A percentile compares a stretch with the other conserved stretches of the same genome.
Conservation (phyloP, 2,113 vertebrate genomes). For the Emberiza fucata region DNA sequence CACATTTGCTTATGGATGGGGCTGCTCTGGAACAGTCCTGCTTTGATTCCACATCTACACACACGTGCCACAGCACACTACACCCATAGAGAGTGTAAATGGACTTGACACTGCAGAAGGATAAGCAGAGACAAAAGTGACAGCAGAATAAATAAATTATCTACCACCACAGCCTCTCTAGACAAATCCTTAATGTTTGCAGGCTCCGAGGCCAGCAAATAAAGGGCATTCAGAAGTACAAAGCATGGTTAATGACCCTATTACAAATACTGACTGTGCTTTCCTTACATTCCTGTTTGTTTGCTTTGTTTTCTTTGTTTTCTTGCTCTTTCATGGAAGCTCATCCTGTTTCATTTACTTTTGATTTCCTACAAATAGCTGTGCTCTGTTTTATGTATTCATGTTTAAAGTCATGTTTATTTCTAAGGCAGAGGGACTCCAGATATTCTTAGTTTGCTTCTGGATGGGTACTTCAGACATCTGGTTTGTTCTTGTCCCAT, state of each 20-base stretch:
- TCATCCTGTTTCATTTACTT: not conserved
- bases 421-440: conserved; percentile 6
- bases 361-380: conserved; percentile 33
- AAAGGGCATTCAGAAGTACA: conserved; percentile 4
- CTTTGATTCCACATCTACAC: not conserved
- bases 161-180: not conserved
- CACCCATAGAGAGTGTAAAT: not conserved
- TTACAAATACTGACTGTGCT: not conserved
- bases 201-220: not conserved
- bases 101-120: not conserved
- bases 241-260: not conserved
- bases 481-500: not conserved
- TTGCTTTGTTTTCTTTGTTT: conserved; percentile 18
- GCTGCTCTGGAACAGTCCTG: not conserved
- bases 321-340: not conserved
- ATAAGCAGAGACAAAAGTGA: not conserved
- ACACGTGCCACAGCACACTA: not conserved
- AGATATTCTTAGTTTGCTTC: not conserved
- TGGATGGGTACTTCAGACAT: not conserved
- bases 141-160: conserved; percentile 30
- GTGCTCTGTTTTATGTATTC: not conserved
- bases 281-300: not conserved
- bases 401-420: not conserved
- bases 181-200: not conserved
- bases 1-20: not conserved